phyloP scores from a whole-genome alignment of 2,888 invertebrate genomes.

The Arrhopalites spinosus region DNA sequence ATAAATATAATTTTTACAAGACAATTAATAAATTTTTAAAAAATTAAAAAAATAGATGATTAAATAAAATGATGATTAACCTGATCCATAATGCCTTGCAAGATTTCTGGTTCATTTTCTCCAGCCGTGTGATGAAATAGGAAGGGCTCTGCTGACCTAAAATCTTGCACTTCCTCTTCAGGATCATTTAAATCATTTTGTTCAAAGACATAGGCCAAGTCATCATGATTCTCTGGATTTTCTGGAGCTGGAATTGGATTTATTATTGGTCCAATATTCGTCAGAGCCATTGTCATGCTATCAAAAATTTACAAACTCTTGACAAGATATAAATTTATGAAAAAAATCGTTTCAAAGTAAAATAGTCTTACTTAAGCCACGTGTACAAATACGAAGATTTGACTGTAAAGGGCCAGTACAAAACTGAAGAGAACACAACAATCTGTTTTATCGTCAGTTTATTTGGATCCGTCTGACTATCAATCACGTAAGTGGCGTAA shows the following conservation, averaged over 20 bases:
- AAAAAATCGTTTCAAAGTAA: neutral
- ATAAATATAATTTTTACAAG: neutral
- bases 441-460: slow-evolving; percentile 45
- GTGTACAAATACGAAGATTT: slow-evolving; percentile 51
- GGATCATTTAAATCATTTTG: slow-evolving; percentile 53
- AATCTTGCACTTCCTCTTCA: slow-evolving; percentile 52
- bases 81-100: slow-evolving; percentile 42
- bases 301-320: neutral
- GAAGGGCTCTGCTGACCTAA: slow-evolving; percentile 45
- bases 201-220: slow-evolving; percentile 53
- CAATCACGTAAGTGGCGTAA: slow-evolving; percentile 52
- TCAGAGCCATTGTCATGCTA: slow-evolving; percentile 50
- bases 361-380: slow-evolving; percentile 50
- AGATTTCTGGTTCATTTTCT: slow-evolving; percentile 47
- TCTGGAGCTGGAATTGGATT: slow-evolving; percentile 42
- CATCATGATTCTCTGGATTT: slow-evolving; percentile 53
- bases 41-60: neutral
- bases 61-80: slow-evolving; percentile 26
- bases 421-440: slow-evolving; percentile 50
- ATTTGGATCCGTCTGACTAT: slow-evolving; percentile 26
- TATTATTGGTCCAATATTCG: slow-evolving; percentile 36
- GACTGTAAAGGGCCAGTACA: slow-evolving; percentile 55
- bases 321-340: neutral
- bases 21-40: neutral
- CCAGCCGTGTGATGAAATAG: slow-evolving; percentile 51